Base-by-base conservation (phyloP, 2,888 invertebrate genomes). In the Horisme vitalbata region DNA sequence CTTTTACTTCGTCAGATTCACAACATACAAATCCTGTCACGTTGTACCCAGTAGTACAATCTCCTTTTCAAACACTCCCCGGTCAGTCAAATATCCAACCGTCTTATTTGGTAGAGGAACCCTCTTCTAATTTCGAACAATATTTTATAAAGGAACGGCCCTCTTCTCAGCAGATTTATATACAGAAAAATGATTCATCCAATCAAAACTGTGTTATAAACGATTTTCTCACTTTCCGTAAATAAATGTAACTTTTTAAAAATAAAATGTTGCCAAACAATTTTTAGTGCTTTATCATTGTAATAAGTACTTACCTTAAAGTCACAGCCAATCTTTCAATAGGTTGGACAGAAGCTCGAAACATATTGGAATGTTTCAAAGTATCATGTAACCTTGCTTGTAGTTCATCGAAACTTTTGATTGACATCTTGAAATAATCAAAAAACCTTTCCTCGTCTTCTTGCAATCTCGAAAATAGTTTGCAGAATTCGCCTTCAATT, bases 1-100 rank as follows among this genome's bases (percentile, higher is more conserved):
- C 34, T 35, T 44, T 28, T 35, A 20, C 14, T 30, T 35, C 35
- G 13, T 45, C 45, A 45, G 45, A 45, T 45, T 38, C 37, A 38
- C 32, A 37, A 38, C 38, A 38, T 15, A 9, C 28, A 3, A 30
- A 30, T 30, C 14, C 30, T 30, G n/a, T 30, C 30, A 30, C 38
- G 14, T 38, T 38, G 21, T 38, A 38, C 8, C 38, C 30, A 38
- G 38, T 38, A 38, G 38, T 30, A 30, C 20, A 38, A 38, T 38
- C 38, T 30, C 38, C 38, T 30, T n/a, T n/a, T n/a, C 38, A 30
- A 28, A 28, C 28, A 38, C 30, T 30, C 30, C 38, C 38, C 27
- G 37, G 37, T 24, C 37, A 27, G 28, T 10, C 30, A 38, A 38
- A 38, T 38, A 9, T 38, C 11, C 38, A 28, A 18, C 38, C 20